Evolutionary conservation across 2,888 invertebrate genomes (phyloP).

Genomic region (Hypena proboscidalis): DNA sequence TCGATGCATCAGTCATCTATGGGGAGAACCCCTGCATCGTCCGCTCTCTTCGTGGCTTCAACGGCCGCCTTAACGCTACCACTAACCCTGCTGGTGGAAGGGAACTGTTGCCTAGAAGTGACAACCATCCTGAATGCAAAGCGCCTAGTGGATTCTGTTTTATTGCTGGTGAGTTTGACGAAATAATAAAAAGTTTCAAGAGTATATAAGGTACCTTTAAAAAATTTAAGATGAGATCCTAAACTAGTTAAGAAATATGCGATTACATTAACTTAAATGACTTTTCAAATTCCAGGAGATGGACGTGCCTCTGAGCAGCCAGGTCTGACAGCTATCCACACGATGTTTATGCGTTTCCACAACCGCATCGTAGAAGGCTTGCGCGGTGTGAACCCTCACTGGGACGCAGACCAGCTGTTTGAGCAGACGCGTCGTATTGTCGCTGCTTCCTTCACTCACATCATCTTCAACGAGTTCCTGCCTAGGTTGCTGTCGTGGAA

Average conservation of each 20-base stretch:
- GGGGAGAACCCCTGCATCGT: constrained; percentile 95
- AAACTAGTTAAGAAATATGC: no score
- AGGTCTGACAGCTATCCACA: constrained; percentile 94
- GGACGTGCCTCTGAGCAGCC: constrained; percentile 97
- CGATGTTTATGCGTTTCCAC: constrained; percentile 95
- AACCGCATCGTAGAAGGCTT: constrained; percentile 93
- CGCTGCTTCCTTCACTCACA: constrained; percentile 92
- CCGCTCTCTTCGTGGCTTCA: constrained; percentile 90
- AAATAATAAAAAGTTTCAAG: no score
- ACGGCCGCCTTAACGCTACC: constrained; percentile 93
- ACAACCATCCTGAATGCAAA: constrained; percentile 94
- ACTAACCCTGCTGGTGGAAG: constrained; percentile 89
- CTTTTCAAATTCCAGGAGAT: constrained; percentile 84
- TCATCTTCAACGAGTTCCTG: constrained; percentile 95
- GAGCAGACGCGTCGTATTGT: constrained; percentile 92
- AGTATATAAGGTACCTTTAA: no score
- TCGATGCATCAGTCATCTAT: constrained; percentile 95
- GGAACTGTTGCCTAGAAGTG: constrained; percentile 91
- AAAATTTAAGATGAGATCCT: no score
- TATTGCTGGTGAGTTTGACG: constrained; percentile 88
- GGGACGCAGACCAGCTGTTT: constrained; percentile 94
- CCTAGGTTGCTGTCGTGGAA: constrained; percentile 96
- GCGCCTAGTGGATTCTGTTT: constrained; percentile 94
- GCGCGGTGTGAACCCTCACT: constrained; percentile 93
- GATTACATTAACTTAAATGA: neutral